A percentile compares a stretch with the other conserved stretches of the same genome.
These are phyloP conservation scores for Scortum barcoo DNA, from an alignment of 2,113 vertebrate genomes.

Conservation along the genomic window DNA sequence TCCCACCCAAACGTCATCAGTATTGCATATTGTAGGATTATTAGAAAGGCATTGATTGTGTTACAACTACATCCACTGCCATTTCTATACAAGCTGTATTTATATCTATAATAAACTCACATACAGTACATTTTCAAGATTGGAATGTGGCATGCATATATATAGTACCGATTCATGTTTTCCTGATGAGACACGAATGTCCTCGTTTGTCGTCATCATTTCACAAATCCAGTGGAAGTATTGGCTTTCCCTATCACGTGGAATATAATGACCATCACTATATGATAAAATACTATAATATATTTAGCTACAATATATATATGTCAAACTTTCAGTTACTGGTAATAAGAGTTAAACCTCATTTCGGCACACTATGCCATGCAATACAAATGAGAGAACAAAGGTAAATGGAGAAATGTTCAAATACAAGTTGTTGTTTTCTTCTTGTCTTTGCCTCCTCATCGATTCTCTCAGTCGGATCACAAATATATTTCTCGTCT, in stretches of 20 bases:
- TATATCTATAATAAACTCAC: constrained; percentile 56
- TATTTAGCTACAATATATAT: constrained; percentile 51
- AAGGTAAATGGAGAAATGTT: constrained; percentile 45
- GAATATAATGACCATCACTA: constrained; percentile 47
- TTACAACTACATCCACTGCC: constrained; percentile 52
- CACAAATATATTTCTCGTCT: constrained; percentile 33
- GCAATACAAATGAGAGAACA: constrained; percentile 36
- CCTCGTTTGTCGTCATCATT: constrained; percentile 15
- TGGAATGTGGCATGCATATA: constrained; percentile 75
- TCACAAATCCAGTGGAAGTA: constrained; percentile 34
- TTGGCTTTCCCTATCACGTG: constrained; percentile 52
- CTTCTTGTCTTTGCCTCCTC: constrained; percentile 13
- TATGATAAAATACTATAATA: constrained; percentile 42
- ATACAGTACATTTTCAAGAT: constrained; percentile 66
- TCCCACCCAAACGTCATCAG: constrained; percentile 27
- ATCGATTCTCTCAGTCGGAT: not conserved
- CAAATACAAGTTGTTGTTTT: not conserved
- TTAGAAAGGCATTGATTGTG: constrained; percentile 64
- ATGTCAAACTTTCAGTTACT: constrained; percentile 48
- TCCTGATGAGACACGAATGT: constrained; percentile 27
- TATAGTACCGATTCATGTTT: constrained; percentile 37
- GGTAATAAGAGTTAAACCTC: constrained; percentile 30
- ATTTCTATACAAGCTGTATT: constrained; percentile 59
- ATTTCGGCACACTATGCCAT: constrained; percentile 60
- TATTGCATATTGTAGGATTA: constrained; percentile 65